phyloP scores from a whole-genome alignment of 2,113 vertebrate genomes.

The Saimiri boliviensis region DNA sequence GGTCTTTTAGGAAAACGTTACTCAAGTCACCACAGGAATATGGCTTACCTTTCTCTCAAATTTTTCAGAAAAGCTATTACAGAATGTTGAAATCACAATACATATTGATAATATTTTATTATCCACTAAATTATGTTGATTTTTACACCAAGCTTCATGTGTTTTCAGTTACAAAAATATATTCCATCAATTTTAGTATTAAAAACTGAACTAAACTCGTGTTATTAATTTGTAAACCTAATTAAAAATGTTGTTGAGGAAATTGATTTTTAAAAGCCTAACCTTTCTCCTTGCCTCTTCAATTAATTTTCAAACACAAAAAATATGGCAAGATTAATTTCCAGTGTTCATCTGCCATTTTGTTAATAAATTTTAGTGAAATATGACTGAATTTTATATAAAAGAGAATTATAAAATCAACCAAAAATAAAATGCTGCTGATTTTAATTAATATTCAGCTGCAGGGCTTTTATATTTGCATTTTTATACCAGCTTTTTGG shows the following conservation, averaged over 20 bases:
- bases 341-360: background rate
- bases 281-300: conserved; percentile 10
- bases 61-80: conserved; percentile 14
- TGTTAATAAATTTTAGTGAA: conserved; percentile 37
- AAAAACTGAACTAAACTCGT: background rate
- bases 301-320: conserved; percentile 26
- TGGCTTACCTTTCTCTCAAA: background rate
- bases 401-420: conserved; percentile 38
- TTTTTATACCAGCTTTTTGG: background rate
- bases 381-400: background rate
- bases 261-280: conserved; percentile 46
- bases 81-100: background rate
- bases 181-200: background rate
- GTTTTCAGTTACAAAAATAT: background rate
- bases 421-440: background rate
- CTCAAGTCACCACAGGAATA: background rate
- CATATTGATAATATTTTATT: background rate
- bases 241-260: conserved; percentile 34
- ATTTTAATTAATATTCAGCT: background rate
- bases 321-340: conserved; percentile 30
- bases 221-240: background rate
- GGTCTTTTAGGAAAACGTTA: background rate
- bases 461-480: background rate
- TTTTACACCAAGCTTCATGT: background rate
- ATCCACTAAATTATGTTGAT: background rate